Base-by-base conservation (phyloP, 2,888 invertebrate genomes). In the Agrotis clavis region DNA sequence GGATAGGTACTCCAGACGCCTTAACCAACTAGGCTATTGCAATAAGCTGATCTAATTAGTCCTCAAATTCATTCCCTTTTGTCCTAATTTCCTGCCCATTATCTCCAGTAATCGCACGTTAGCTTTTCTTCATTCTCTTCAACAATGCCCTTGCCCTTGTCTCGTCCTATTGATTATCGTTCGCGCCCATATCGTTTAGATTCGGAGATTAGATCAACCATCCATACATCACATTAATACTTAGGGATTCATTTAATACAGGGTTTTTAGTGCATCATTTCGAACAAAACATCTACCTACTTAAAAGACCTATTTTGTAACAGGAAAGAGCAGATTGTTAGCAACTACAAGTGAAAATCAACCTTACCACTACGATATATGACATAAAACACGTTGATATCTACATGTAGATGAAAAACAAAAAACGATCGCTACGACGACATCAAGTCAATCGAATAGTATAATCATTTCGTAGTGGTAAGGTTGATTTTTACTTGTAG, bases 191-290 rank as follows among this genome's bases (percentile, higher is more conserved):
- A 56, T 73, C 54, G 35, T 56, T 57, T 57, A 9, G 59, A 66
- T 60, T 30, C 67, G 66, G 51, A 83, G 83, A 79, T 79, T 73
- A 82, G 54, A 79, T 79, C 59, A 53, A 48, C 30, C 45, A 45
- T 66, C 69, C 48, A 73, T 67, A 64, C 59, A 66, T 73, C 35
- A 53, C 41, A 60, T 68, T 75, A 60, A 60, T 63, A 65, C 66
- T 68, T 72, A 14, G 18, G 30, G 30, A 68, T 72, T 57, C 66
- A 48, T 57, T 68, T 54, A 30, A 30, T 64, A 59, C 1, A 19
- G 16, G 13, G 6, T 56, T 51, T 57, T 35, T 48, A 48, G 16
- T 67, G 16, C 2, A 14, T n/a, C 7, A 19, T 47, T 11, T 47
- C 41, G 2, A 21, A 45, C 4, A 16, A 4, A 7, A 67, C 25